A percentile compares a stretch with the other conserved stretches of the same genome.
These are phyloP conservation scores for Tribolium madens DNA, from an alignment of 1,140 invertebrate species.

Conservation along the genomic window DNA sequence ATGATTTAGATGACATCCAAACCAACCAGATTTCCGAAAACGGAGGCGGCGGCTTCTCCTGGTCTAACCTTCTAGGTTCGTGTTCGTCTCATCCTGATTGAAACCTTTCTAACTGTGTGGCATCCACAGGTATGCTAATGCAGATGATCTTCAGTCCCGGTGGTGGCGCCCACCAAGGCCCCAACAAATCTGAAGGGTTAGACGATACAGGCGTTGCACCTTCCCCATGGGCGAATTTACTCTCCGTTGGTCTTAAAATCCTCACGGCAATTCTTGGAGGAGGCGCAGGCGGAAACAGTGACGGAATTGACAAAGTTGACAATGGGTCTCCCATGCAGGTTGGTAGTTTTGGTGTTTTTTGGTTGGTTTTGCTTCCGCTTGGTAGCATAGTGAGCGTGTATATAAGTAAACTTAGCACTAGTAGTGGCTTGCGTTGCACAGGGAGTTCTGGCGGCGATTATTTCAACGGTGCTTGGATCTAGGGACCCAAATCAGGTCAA, in stretches of 20 bases:
- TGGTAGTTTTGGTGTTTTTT: slow-evolving; percentile 1
- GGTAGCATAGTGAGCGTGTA: slow-evolving; percentile 40
- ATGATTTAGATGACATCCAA: slow-evolving; percentile 84
- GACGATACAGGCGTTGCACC: slow-evolving; percentile 75
- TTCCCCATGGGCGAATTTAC: slow-evolving; percentile 86
- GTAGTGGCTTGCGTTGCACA: slow-evolving; percentile 71
- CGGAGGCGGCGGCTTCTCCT: slow-evolving; percentile 79
- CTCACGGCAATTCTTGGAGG: slow-evolving; percentile 85
- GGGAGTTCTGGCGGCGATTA: slow-evolving; percentile 89
- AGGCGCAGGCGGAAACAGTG: slow-evolving; percentile 72
- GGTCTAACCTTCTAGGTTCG: slow-evolving; percentile 84
- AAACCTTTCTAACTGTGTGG: neutral
- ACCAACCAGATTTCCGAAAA: slow-evolving; percentile 82
- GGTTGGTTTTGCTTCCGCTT: slow-evolving; percentile 48
- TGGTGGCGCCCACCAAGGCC: slow-evolving; percentile 69
- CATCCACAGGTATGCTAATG: slow-evolving; percentile 76
- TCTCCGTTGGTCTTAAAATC: slow-evolving; percentile 85
- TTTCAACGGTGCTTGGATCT: slow-evolving; percentile 87
- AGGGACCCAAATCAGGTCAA: slow-evolving; percentile 90
- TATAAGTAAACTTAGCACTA: slow-evolving; percentile 56
- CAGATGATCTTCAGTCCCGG: slow-evolving; percentile 83
- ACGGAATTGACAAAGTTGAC: slow-evolving; percentile 91
- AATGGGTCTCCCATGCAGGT: slow-evolving; percentile 90
- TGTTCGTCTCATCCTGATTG: slow-evolving; percentile 19
- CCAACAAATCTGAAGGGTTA: slow-evolving; percentile 84